phyloP scores from a whole-genome alignment of 2,797 vertebrate species.

The Takifugu ocellatus region DNA sequence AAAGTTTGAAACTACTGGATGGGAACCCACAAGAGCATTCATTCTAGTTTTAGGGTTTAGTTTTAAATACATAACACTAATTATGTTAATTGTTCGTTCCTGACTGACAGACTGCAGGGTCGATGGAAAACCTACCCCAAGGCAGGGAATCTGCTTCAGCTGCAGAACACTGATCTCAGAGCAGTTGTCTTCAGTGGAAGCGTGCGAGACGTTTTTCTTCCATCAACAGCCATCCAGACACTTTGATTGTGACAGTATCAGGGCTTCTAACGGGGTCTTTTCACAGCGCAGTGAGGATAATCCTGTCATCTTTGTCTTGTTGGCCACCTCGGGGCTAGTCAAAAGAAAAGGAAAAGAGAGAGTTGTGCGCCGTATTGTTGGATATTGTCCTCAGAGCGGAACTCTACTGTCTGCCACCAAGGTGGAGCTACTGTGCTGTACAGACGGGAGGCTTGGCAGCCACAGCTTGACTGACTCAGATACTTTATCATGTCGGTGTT shows the following conservation, averaged over 20 bases:
- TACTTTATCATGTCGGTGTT: conserved; percentile 56
- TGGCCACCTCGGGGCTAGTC: conserved; percentile 52
- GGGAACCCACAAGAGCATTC: too few relatives aligned
- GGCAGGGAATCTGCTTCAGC: conserved; percentile 51
- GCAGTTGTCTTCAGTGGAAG: conserved; percentile 51
- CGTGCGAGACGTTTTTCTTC: conserved; percentile 50
- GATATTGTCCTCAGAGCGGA: conserved; percentile 22
- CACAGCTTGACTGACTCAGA: conserved; percentile 23
- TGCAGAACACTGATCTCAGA: conserved; percentile 39
- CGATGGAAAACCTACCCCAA: conserved; percentile 39
- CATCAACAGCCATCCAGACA: conserved; percentile 58
- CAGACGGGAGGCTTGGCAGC: too few relatives aligned
- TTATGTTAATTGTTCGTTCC: background rate
- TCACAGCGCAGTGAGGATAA: conserved; percentile 51
- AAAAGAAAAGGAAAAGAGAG: conserved; percentile 34
- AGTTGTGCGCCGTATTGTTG: conserved; percentile 25
- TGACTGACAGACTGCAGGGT: conserved; percentile 4
- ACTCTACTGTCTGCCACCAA: conserved; percentile 31
- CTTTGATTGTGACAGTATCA: conserved; percentile 60
- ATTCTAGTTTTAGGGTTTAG: too few relatives aligned
- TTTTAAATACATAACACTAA: too few relatives aligned
- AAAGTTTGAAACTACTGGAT: too few relatives aligned
- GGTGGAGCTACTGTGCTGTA: conserved; percentile 7
- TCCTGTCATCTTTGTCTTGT: conserved; percentile 61
- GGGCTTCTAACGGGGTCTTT: conserved; percentile 54